These are phyloP conservation scores for Chaetodon trifascialis DNA, from an alignment of 2,113 vertebrate species.

Conservation along the genomic window DNA sequence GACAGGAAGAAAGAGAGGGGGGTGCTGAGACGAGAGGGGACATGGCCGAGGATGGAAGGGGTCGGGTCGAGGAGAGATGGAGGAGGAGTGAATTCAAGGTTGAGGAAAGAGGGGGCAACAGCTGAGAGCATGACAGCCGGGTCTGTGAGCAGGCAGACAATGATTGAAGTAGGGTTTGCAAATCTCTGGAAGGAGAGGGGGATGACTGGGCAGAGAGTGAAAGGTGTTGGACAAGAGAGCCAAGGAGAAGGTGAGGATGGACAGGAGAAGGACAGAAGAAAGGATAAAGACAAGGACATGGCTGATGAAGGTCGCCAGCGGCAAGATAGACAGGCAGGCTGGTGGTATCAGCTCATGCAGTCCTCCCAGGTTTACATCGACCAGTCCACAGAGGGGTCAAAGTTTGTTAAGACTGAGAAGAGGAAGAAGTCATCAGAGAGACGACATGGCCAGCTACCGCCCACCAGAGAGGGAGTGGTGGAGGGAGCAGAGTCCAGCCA, in stretches of 20 bases:
- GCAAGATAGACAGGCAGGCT: slow-evolving; percentile 89
- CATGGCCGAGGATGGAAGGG: slow-evolving; percentile 69
- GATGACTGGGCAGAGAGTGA: slow-evolving; percentile 47
- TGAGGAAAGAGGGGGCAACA: slow-evolving; percentile 24
- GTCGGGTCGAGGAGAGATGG: slow-evolving; percentile 31
- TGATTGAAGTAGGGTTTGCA: slow-evolving; percentile 35
- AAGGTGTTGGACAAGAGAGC: slow-evolving; percentile 70
- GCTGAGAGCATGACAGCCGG: slow-evolving; percentile 12
- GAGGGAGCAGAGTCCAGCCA: slow-evolving; percentile 93
- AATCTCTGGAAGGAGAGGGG: slow-evolving; percentile 59
- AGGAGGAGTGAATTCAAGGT: background rate
- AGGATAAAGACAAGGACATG: slow-evolving; percentile 52
- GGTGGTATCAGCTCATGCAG: slow-evolving; percentile 99
- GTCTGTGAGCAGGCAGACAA: slow-evolving; percentile 1
- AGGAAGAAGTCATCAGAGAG: slow-evolving; percentile 85
- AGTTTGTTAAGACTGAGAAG: slow-evolving; percentile 87
- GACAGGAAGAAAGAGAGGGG: slow-evolving; percentile 61
- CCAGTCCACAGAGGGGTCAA: slow-evolving; percentile 86
- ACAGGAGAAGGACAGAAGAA: slow-evolving; percentile 60
- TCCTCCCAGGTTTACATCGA: slow-evolving; percentile 98
- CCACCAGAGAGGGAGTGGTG: slow-evolving; percentile 91
- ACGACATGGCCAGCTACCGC: slow-evolving; percentile 80
- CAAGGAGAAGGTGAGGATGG: slow-evolving; percentile 45
- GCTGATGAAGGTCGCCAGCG: slow-evolving; percentile 64
- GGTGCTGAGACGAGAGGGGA: slow-evolving; percentile 71